Evolutionary conservation across 2,113 vertebrate species (phyloP), one percentile per base, ranked within the genome.

Genomic region (Mionectes macconnelli): DNA sequence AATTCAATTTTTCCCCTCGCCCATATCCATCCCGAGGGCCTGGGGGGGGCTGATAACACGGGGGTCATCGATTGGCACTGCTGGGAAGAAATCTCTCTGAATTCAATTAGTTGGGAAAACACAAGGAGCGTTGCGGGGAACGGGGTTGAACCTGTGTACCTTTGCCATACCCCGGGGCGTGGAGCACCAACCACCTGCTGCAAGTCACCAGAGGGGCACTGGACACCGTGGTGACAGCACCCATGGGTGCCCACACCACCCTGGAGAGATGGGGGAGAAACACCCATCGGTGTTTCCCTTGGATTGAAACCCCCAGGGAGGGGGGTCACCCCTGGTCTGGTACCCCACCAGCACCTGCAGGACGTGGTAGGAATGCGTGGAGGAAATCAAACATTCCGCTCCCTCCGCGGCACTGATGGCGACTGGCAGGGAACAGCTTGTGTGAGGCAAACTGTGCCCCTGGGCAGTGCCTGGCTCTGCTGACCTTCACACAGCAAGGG

Each of bases 101-200:
- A 94, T 96, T 88, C 79, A 95, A 93, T 97, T 96, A 94, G 92
- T 56, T 93, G 89, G 85, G 94, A 77, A 94, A 95, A 86, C 63
- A 89, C 79, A 60, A 47, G 25, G 60, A 40, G 84, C 0, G 15
- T 42, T 3, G 24, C 4, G 2, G 57, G 74, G 75, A 93, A 57
- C 7, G 2, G 37, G 23, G 35, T 49, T 1, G 7, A 37, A 60
- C 42, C 76, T 50, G 40, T 8, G 17, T 18, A 33, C 55, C 55
- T 52, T 74, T 2, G 0, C 74, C 55, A 22, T 19, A 57, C 13
- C 25, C 56, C 22, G 22, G 52, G 73, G 50, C n/a, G 64, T 1
- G 33, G 75, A 55, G 21, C 44, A 56, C 16, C 49, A 45, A 52
- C 40, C 10, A 39, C 18, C 33, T 1, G 2, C 82, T 76, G 47